Percentiles rank a stretch among this genome's conserved stretches.
These are phyloP conservation scores for Nomada lathburiana DNA, from an alignment of 2,888 invertebrate species.

Conservation along the genomic window DNA sequence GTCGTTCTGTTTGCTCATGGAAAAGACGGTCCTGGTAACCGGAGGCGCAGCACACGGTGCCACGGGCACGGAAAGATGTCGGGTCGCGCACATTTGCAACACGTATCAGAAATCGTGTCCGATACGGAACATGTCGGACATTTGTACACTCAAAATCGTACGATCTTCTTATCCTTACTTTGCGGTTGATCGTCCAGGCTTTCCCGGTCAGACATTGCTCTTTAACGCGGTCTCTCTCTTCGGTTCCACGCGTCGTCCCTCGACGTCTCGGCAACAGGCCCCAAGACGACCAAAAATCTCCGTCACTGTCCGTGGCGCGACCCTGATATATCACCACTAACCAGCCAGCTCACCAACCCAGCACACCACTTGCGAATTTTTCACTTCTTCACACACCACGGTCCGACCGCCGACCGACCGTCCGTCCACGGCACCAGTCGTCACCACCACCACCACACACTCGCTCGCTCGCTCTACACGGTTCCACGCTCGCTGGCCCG, in stretches of 20 bases:
- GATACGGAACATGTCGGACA: constrained; percentile 12
- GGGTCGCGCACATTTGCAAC: constrained; percentile 56
- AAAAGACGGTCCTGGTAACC: constrained; percentile 50
- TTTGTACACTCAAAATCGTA: constrained; percentile 18
- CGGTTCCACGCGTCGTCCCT: constrained; percentile 69
- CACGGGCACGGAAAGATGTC: constrained; percentile 69
- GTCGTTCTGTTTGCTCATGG: constrained; percentile 40
- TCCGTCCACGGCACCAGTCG: constrained; percentile 80
- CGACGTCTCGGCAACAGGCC: constrained; percentile 63
- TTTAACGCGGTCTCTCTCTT: constrained; percentile 67
- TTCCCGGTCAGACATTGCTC: constrained; percentile 84
- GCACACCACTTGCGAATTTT: constrained; percentile 76
- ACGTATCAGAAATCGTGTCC: constrained; percentile 23
- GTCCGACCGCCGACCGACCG: constrained; percentile 76
- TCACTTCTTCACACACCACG: constrained; percentile 73
- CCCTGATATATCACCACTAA: constrained; percentile 64
- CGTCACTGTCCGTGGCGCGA: constrained; percentile 68
- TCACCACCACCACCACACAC: constrained; percentile 75
- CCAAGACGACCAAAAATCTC: constrained; percentile 60
- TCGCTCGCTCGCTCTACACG: constrained; percentile 68
- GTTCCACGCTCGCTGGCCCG: constrained; percentile 71
- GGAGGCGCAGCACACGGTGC: constrained; percentile 61
- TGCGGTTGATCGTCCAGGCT: constrained; percentile 84
- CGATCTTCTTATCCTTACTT: constrained; percentile 77
- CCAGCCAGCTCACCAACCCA: constrained; percentile 66